These are phyloP conservation scores for Matsumyia berberina DNA, from an alignment of 2,888 invertebrate genomes.

Conservation along the genomic window DNA sequence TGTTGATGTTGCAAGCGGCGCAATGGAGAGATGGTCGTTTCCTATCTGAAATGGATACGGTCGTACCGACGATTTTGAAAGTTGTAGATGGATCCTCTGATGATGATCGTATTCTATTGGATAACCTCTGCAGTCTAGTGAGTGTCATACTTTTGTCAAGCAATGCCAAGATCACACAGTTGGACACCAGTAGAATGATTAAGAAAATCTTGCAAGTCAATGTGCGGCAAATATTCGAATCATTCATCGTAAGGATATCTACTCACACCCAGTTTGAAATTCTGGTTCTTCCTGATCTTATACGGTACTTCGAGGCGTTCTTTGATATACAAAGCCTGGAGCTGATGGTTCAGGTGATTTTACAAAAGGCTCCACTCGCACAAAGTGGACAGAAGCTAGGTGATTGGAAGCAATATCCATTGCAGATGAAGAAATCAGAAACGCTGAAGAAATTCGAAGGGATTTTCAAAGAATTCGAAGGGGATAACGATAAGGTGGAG, in stretches of 20 bases:
- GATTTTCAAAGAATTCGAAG: constrained; percentile 75
- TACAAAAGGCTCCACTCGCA: constrained; percentile 88
- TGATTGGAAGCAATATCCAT: constrained; percentile 88
- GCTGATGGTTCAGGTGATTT: constrained; percentile 88
- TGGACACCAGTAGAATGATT: constrained; percentile 89
- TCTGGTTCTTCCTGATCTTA: constrained; percentile 88
- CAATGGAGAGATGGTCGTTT: constrained; percentile 88
- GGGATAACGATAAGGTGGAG: constrained; percentile 80
- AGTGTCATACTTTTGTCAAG: constrained; percentile 87
- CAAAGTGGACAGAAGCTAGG: constrained; percentile 86
- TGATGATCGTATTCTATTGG: constrained; percentile 31
- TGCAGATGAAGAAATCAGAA: constrained; percentile 85
- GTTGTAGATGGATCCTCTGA: constrained; percentile 76
- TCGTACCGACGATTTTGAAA: constrained; percentile 86
- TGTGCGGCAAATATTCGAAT: constrained; percentile 86
- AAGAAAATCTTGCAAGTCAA: constrained; percentile 87
- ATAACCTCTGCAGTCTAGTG: constrained; percentile 85
- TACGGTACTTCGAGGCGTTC: constrained; percentile 86
- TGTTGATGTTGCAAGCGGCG: constrained; percentile 87
- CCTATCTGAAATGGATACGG: constrained; percentile 86
- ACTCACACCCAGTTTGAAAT: constrained; percentile 89
- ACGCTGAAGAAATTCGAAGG: constrained; percentile 79
- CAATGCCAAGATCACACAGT: constrained; percentile 88
- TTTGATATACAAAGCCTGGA: constrained; percentile 86
- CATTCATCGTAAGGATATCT: constrained; percentile 88